Percentiles rank a stretch among this genome's conserved stretches.
phyloP scores from a whole-genome alignment of 2,113 vertebrate species.

The Blennius ocellaris region DNA sequence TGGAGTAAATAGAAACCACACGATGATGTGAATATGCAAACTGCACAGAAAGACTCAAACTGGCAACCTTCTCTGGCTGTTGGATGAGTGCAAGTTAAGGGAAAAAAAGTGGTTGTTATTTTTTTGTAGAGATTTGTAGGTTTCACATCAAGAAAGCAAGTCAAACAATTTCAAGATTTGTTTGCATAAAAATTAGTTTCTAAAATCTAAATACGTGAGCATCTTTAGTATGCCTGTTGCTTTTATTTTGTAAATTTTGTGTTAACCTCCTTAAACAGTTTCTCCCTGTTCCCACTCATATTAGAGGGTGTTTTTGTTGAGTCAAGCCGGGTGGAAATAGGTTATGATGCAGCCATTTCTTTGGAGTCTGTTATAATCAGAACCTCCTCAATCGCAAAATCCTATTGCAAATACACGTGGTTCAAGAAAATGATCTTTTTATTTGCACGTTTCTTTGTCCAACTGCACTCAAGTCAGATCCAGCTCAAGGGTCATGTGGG shows the following conservation, averaged over 20 bases:
- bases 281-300: conserved; percentile 20
- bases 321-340: conserved; percentile 40
- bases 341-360: conserved; percentile 15
- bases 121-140: neutral
- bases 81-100: too few species aligned
- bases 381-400: conserved; percentile 31
- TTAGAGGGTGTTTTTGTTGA: conserved; percentile 30
- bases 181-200: neutral
- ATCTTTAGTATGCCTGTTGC: neutral
- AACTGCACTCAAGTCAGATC: conserved; percentile 24
- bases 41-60: too few species aligned
- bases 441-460: conserved; percentile 34
- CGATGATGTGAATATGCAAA: too few species aligned
- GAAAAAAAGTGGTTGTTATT: neutral
- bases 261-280: conserved; percentile 27
- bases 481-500: conserved; percentile 46
- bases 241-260: neutral
- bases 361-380: conserved; percentile 29
- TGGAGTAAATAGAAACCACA: too few species aligned
- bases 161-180: neutral
- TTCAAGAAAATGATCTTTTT: conserved; percentile 27
- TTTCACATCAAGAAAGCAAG: neutral
- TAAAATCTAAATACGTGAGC: too few species aligned
- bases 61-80: too few species aligned
- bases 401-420: conserved; percentile 4